Evolutionary conservation across 2,113 vertebrate species (phyloP).

Genomic region (Aspidoscelis tigris): DNA sequence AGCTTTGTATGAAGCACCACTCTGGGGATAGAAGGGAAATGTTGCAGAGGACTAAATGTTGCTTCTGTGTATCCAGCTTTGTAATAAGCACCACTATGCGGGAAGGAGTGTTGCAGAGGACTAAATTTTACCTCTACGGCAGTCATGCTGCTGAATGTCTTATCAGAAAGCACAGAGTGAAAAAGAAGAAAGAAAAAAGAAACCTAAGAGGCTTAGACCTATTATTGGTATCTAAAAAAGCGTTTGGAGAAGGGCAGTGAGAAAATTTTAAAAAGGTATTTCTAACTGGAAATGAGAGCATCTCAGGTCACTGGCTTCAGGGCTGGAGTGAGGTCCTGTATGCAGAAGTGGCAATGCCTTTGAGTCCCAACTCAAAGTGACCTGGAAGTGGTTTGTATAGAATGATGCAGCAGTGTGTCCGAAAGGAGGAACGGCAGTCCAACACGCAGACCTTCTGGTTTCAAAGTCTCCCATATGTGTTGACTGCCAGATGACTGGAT

Average conservation of each 20-base stretch:
- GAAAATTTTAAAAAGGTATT: slow-evolving; percentile 15
- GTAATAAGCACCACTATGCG: neutral
- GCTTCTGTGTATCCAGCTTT: neutral
- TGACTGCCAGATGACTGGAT: neutral
- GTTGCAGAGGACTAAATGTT: neutral
- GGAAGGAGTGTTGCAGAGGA: neutral
- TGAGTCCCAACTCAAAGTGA: neutral
- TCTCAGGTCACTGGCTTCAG: neutral
- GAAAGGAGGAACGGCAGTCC: too few species aligned
- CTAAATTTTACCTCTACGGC: neutral
- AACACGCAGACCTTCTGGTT: neutral
- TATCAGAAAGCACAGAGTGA: neutral
- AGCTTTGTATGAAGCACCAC: neutral
- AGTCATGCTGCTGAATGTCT: slow-evolving; percentile 15
- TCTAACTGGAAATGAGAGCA: neutral
- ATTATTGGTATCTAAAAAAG: slow-evolving; percentile 9
- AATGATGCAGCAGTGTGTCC: neutral
- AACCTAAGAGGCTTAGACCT: slow-evolving; percentile 24
- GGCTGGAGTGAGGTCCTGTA: neutral
- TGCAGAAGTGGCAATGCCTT: neutral
- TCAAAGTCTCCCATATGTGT: too few species aligned
- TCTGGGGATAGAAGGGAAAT: neutral
- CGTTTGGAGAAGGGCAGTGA: slow-evolving; percentile 15
- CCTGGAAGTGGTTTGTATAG: neutral
- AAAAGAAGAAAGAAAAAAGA: neutral